Conservation (phyloP, 1,140 invertebrate genomes). For the Asbolus verrucosus region DNA sequence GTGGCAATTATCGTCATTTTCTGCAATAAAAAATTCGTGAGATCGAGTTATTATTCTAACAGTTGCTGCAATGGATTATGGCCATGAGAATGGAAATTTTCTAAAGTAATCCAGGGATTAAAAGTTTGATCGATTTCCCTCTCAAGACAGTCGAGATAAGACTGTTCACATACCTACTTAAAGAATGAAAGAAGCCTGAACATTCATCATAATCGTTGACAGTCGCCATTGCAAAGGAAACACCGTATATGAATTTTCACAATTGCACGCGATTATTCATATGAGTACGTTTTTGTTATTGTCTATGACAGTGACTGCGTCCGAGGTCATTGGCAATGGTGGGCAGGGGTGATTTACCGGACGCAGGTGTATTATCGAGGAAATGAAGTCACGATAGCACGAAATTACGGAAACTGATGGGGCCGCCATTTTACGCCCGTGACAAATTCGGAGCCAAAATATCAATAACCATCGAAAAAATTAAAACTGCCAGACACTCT, state of each 20-base stretch:
- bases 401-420: constrained; percentile 37
- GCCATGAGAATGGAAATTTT: constrained; percentile 8
- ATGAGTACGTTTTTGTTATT: constrained; percentile 33
- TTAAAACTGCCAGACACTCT: too few relatives aligned
- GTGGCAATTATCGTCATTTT: constrained; percentile 1
- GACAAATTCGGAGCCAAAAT: neutral
- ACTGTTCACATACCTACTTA: neutral
- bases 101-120: too few relatives aligned
- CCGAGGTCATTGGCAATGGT: constrained; percentile 41
- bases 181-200: neutral
- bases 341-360: constrained; percentile 40
- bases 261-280: constrained; percentile 30
- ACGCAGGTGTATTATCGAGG: constrained; percentile 39
- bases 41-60: constrained; percentile 14
- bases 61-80: neutral
- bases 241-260: constrained; percentile 29
- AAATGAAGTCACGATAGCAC: constrained; percentile 41
- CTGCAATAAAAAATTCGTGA: constrained; percentile 12
- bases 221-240: constrained; percentile 7
- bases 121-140: constrained; percentile 2
- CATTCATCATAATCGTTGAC: neutral
- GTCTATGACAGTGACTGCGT: constrained; percentile 40
- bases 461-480: too few relatives aligned
- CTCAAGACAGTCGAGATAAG: neutral
- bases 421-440: neutral